Base-by-base conservation (phyloP, 2,888 invertebrate genomes). In the Liodrosophila aerea region DNA sequence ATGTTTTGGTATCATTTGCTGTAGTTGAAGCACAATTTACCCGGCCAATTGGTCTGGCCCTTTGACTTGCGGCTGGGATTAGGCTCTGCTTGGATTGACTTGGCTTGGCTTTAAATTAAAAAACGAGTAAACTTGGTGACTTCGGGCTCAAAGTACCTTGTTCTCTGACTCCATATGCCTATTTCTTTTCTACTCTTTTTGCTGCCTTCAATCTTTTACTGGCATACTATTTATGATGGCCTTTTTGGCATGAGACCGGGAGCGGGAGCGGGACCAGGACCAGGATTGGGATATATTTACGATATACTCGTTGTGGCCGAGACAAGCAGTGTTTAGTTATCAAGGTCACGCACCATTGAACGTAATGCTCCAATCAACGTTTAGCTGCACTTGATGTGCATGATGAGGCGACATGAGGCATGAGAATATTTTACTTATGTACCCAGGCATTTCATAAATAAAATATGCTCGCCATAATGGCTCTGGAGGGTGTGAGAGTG, bases 341-440 rank as follows among this genome's bases (percentile, higher is more conserved):
- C 78, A 68, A 64, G 68, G 58, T 44, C 67, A 78, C 78, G 74
- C 78, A 81, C 68, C 78, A 81, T 76, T 84, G 85, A 63, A 47
- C 81, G 51, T 53, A 41, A 54, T 58, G 64, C 64, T 53, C 64
- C 71, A 84, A 74, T 78, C 84, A 65, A 60, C 56, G 43, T 71
- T 73, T 37, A 51, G 67, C 57, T 70, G 67, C 66, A 72, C 40
- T 62, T 29, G 36, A 51, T 62, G 52, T 67, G 63, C 57, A 44
- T 40, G 69, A 50, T 46, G 61, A 47, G 50, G 22, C 34, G 49
- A 33, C 44, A 46, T 30, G 29, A 47, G 45, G 7, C 46, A 37
- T 49, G 59, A 39, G 44, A 64, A 64, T 66, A 81, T 64, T 77
- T 59, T 8, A 46, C 70, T 60, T 58, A 58, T 62, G 47, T 40